Evolutionary conservation across 2,113 vertebrate species (phyloP), one percentile per base, ranked within the genome.

Genomic region (Aldabrachelys gigantea): DNA sequence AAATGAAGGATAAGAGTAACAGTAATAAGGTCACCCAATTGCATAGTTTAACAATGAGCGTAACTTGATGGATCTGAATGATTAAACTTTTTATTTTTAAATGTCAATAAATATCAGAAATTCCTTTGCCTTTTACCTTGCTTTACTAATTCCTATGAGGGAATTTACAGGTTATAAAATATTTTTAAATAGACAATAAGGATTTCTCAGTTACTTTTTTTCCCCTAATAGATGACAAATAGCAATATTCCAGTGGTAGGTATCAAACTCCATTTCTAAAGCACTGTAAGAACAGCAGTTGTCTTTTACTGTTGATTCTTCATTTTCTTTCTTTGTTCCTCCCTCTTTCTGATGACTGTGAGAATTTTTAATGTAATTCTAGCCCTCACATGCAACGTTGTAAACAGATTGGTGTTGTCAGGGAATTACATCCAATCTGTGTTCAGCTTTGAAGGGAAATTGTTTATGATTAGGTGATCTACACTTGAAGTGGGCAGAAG

Each of bases 391-490:
- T 85, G 89, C 69, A 96, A 89, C 86, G 38, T 87, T 93, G 65
- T 91, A 97, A 97, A 97, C 97, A 98, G 97, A 97, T 96, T 97
- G 95, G 93, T 95, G 87, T 88, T 96, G 97, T 97, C 96, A 97
- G 93, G 90, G 96, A 98, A 97, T 97, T 97, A 90, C 59, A 97
- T 96, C 91, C 96, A 95, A 94, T 97, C 95, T 96, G 96, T 96
- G 96, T 95, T 96, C 96, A 96, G 96, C 89, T 97, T 96, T 97
- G 97, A 97, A 97, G 93, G 96, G 87, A 95, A 97, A 97, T 96
- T 98, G 96, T 97, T 98, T 97, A 97, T 98, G 97, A 98, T 97
- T 95, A 98, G 92, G 92, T 79, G 80, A 98, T 98, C 98, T 98
- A 96, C 92, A 97, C 94, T 93, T 95, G 95, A 97, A 97, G 93